phyloP scores from a whole-genome alignment of 1,140 invertebrate species.

The Melanaphis sacchari region DNA sequence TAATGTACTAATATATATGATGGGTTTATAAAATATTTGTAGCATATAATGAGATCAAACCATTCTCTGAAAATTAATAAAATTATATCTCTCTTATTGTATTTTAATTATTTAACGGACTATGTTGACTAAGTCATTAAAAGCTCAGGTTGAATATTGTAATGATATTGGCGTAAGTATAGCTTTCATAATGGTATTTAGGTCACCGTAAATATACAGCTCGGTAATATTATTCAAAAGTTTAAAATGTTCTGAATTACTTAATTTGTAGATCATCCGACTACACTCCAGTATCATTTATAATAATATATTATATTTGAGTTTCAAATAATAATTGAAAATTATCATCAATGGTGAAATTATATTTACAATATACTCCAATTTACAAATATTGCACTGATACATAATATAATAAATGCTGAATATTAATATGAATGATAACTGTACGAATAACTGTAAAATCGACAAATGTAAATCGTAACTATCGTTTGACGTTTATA shows the following conservation, averaged over 20 bases:
- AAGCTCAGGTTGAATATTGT: background rate
- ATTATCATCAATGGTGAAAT: background rate
- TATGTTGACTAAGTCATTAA: background rate
- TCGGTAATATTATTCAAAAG: constrained; percentile 39
- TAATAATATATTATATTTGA: background rate
- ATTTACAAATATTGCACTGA: too few relatives aligned
- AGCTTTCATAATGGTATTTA: background rate
- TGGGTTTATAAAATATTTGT: background rate
- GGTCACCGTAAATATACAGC: constrained; percentile 30
- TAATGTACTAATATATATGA: background rate
- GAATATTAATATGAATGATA: too few relatives aligned
- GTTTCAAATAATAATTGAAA: background rate
- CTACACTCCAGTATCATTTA: background rate
- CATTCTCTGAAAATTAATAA: background rate
- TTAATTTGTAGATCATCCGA: background rate
- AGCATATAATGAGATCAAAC: background rate
- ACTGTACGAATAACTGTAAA: too few relatives aligned
- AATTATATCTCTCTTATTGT: background rate
- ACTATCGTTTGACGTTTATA: too few relatives aligned
- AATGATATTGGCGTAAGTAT: background rate
- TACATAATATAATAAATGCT: too few relatives aligned
- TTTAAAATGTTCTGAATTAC: background rate
- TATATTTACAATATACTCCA: background rate
- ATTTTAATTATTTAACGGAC: background rate
- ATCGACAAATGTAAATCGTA: too few relatives aligned